Percentiles rank a stretch among this genome's conserved stretches.
phyloP scores from a whole-genome alignment of 1,140 invertebrate species.

The Oncopodura yosiiana region DNA sequence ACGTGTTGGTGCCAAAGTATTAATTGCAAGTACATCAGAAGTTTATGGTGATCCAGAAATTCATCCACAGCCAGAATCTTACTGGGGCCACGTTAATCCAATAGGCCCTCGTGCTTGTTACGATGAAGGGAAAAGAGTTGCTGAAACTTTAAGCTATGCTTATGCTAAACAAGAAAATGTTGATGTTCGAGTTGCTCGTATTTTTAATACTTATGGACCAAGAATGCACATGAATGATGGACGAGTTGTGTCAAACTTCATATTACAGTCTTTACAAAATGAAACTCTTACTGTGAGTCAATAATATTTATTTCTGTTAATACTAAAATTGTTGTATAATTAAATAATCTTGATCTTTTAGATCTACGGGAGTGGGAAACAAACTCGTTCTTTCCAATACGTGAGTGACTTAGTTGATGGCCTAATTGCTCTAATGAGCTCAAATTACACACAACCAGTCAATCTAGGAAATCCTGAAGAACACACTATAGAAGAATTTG shows the following conservation, averaged over 20 bases:
- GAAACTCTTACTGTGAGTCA: constrained; percentile 78
- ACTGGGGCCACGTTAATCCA: constrained; percentile 99
- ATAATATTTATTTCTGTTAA: background rate
- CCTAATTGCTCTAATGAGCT: constrained; percentile 82
- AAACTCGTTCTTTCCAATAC: constrained; percentile 97
- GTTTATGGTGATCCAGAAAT: constrained; percentile 97
- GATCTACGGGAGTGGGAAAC: constrained; percentile 90
- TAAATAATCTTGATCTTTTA: constrained; percentile 41
- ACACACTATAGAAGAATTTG: constrained; percentile 94
- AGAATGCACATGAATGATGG: constrained; percentile 99
- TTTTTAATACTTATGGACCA: constrained; percentile 99
- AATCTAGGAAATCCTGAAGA: constrained; percentile 98
- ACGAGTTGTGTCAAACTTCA: constrained; percentile 96
- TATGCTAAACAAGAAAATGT: constrained; percentile 95
- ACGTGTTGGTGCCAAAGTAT: constrained; percentile 80
- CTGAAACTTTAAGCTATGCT: constrained; percentile 92
- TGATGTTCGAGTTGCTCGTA: constrained; percentile 86
- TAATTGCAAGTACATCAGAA: constrained; percentile 97
- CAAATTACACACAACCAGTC: constrained; percentile 84
- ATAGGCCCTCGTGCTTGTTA: constrained; percentile 91
- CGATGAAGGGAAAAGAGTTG: constrained; percentile 96
- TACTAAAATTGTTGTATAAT: constrained; percentile 17
- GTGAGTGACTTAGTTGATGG: constrained; percentile 95
- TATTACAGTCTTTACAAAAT: constrained; percentile 90
- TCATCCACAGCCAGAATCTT: constrained; percentile 88